Evolutionary conservation across 2,888 invertebrate species (phyloP), one percentile per base, ranked within the genome.

Genomic region (Leptinotarsa haldemani): DNA sequence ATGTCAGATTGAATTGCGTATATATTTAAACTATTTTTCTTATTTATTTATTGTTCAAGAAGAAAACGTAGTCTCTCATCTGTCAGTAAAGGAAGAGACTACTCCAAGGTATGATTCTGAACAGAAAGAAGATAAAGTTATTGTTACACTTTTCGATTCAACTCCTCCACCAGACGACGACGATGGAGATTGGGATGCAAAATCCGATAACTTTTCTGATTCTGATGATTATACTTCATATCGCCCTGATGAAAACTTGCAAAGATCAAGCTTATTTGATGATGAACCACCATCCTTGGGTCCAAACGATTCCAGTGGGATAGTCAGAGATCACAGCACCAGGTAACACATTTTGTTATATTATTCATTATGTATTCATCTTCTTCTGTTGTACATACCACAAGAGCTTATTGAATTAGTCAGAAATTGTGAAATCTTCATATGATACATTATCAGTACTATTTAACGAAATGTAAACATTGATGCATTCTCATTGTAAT

Each of bases 211-310:
- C 69, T 81, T 83, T 47, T 82, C 79, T 12, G 83, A 84, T 53
- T 73, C 79, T 25, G 77, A 79, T 12, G 83, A 82, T 52, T 77
- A 78, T 15, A 70, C 79, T 22, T 70, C 74, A 7, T 76, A 74
- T 66, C 70, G 69, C 30, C 70, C 70, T 22, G 76, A 73, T 2
- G 78, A 64, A 4, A 71, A 73, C 52, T 65, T 56, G 7, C 61
- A 18, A 4, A 70, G 61, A 46, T 73, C 77, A 22, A 82, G 80
- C 71, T 73, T 86, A 50, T 86, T 85, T 68, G 85, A 86, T 77
- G 82, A 81, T 40, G 85, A 85, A 70, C 85, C 86, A 30, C 86
- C 85, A 0, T 83, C 82, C 5, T 79, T 85, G 30, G 72, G 75
- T 48, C 75, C 81, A 46, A 79, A 81, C 65, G 83, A 84, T 69